Evolutionary conservation across 2,113 vertebrate genomes (phyloP).

Genomic region (Dipodomys stephensi): DNA sequence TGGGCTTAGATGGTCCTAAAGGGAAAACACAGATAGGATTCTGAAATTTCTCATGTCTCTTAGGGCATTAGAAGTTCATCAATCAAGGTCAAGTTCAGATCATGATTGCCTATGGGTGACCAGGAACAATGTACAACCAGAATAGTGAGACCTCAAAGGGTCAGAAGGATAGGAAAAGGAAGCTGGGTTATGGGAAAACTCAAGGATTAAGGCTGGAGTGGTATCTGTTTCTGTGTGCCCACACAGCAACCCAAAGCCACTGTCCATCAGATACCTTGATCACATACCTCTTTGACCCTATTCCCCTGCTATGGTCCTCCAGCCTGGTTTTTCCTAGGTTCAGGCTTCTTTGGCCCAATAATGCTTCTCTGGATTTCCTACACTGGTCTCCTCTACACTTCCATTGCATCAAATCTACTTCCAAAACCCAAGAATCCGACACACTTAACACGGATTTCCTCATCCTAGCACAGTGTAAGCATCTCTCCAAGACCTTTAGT

Average conservation of each 20-base stretch:
- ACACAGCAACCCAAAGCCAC: not conserved
- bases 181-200: not conserved
- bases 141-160: not conserved
- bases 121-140: not conserved
- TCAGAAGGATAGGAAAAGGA: not conserved
- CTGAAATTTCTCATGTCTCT: not conserved
- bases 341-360: not conserved
- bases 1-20: not conserved
- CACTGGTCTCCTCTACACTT: not conserved
- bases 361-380: not conserved
- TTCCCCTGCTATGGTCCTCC: not conserved
- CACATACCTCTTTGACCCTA: not conserved
- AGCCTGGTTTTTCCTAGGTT: not conserved
- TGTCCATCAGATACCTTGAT: no score
- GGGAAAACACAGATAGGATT: not conserved
- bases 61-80: not conserved
- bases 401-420: not conserved
- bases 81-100: not conserved
- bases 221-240: not conserved
- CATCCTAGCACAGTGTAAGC: not conserved
- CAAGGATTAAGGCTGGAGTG: not conserved
- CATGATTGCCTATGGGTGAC: not conserved
- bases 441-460: not conserved
- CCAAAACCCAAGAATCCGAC: not conserved
- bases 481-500: not conserved